Evolutionary conservation across 2,888 invertebrate genomes (phyloP).

Genomic region (Ferdinandea cuprea): DNA sequence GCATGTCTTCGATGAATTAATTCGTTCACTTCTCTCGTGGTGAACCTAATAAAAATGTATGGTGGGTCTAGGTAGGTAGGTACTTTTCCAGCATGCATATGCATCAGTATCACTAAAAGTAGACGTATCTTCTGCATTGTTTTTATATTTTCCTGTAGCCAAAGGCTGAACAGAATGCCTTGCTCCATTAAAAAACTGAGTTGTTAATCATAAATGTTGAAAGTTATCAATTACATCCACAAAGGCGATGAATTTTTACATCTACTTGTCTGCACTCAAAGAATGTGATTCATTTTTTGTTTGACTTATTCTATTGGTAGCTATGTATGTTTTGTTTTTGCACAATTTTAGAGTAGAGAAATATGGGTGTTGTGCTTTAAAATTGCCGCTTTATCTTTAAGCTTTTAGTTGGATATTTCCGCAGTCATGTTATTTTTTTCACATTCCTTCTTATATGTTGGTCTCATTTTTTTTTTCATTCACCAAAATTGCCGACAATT

Average conservation of each 20-base stretch:
- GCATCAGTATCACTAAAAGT: background rate
- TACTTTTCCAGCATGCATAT: background rate
- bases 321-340: background rate
- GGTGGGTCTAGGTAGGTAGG: too few relatives aligned
- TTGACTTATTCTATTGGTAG: background rate
- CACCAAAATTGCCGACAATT: slow-evolving; percentile 44
- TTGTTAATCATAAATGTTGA: slow-evolving; percentile 8
- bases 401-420: background rate
- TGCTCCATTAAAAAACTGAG: background rate
- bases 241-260: background rate
- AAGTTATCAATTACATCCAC: background rate
- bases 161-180: background rate
- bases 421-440: background rate
- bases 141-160: background rate
- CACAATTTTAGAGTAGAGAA: background rate
- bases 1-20: background rate
- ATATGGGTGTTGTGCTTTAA: background rate
- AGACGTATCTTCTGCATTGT: background rate
- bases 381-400: background rate
- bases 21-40: slow-evolving; percentile 28
- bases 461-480: slow-evolving; percentile 8
- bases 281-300: background rate
- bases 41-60: background rate
- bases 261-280: background rate
- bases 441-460: background rate